Percentiles rank a stretch among this genome's conserved stretches.
Conservation (phyloP, 2,113 vertebrate species). For the Otocyon megalotis region DNA sequence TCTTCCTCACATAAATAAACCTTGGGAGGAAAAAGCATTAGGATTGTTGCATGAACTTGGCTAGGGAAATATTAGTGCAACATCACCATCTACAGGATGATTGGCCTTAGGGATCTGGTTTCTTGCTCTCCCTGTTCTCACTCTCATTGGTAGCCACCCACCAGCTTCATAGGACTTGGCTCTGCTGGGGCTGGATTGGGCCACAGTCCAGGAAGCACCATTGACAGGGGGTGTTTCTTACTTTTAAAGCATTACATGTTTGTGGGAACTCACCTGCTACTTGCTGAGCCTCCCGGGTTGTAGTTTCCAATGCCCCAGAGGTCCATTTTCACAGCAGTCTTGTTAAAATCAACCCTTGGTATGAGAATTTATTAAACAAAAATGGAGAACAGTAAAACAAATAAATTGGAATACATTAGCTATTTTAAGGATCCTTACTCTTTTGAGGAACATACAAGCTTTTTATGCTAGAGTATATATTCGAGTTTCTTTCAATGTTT, state of each 20-base stretch:
- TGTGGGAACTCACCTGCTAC: neutral
- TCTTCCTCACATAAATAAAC: neutral
- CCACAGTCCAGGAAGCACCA: neutral
- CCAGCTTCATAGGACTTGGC: neutral
- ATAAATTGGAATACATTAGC: slow-evolving; percentile 4
- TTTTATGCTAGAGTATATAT: slow-evolving; percentile 30
- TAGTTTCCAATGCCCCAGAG: neutral
- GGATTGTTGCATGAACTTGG: neutral
- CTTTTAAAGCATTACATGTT: neutral
- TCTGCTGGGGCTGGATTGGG: neutral
- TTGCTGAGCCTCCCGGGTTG: neutral
- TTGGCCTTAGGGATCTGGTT: neutral
- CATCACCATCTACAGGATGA: neutral
- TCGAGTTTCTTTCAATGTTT: slow-evolving; percentile 2
- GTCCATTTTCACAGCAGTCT: neutral
- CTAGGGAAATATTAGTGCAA: neutral
- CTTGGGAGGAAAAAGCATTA: neutral
- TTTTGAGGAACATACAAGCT: neutral
- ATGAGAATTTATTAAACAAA: slow-evolving; percentile 25
- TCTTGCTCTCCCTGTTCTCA: neutral
- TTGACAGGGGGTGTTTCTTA: neutral
- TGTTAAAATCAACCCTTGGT: neutral
- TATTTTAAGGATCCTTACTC: slow-evolving; percentile 33
- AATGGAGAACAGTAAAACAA: neutral
- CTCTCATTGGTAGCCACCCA: neutral